Base-by-base conservation (phyloP, 2,888 invertebrate genomes). In the Meteorus colon region DNA sequence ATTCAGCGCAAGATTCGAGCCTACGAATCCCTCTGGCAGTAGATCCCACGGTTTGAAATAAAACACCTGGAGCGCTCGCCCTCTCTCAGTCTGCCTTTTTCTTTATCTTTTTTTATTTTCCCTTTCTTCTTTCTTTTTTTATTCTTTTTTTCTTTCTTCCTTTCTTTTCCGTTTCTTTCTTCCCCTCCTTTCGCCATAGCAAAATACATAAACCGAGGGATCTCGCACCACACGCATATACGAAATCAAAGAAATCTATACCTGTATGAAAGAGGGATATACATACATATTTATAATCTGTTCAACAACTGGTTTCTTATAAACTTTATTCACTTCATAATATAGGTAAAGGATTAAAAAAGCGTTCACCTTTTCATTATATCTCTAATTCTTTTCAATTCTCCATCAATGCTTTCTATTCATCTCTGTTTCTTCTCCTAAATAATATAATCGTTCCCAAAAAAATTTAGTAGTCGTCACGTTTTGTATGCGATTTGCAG, bases 251-350 rank as follows among this genome's bases (percentile, higher is more conserved):
- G 73, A 76, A 75, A 77, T 74, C 74, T 79, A 77, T 73, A 77
- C 74, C 76, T 71, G 48, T 65, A 76, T 78, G 65, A 69, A 74
- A 74, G 24, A 60, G 74, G 60, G 69, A 73, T 29, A 37, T 66
- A 37, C 45, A 51, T 65, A 66, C 8, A 55, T 10, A 68, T 10
- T 72, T 77, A 75, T 74, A 79, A 60, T 66, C 76, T 67, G 69
- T 73, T 70, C 68, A 55, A 71, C 34, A 74, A 75, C 77, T 71
- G 76, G 78, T 85, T 86, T 86, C 86, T 87, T 86, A 88, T 86
- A 87, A 88, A 87, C 85, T 87, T 88, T 87, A 87, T 88, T 87
- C 88, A 86, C 86, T 87, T 86, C 85, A 84, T 86, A 86, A 86
- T 85, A 84, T 82, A 83, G 83, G 86, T 85, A 86, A 86, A 85